Evolutionary conservation across 2,888 invertebrate species (phyloP), one percentile per base, ranked within the genome.

Genomic region (Allygus modestus): DNA sequence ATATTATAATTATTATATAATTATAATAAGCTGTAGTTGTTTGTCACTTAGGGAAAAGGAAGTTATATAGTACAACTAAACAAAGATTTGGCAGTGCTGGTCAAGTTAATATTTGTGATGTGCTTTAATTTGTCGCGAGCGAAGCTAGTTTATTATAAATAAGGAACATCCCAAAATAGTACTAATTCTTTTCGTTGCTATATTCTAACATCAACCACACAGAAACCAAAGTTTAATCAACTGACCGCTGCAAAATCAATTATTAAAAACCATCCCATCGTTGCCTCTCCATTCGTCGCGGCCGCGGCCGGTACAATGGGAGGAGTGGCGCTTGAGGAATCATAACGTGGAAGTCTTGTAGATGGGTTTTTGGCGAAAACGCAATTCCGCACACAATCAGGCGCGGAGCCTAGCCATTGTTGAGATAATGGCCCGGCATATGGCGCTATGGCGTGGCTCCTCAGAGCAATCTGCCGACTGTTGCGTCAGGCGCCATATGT

Each of bases 321-420:
- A 54, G 54, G 54, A 54, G 54, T n/a, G 54, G 20, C 54, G 11
- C 54, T 54, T 4, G 20, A 23, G 20, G 54, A 23, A 20, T 54
- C 54, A 54, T 54, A 54, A 54, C 54, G 20, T 54, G 54, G 54
- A 54, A 54, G 54, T 23, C 46, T 46, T 54, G 54, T 54, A 23
- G 54, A 54, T 54, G 54, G 54, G 20, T 54, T 54, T 46, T 54
- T 54, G 54, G 54, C 54, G 54, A 54, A 54, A 54, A 54, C 54
- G 54, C 54, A 54, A 54, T 54, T 54, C 54, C 54, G 54, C 23
- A 15, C 46, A 15, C 46, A 46, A 46, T 46, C 46, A 46, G 46
- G 4, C 46, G 7, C 37, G 1, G 46, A 9, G 46, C 46, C 46
- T 15, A 7, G 54, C 54, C 54, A 54, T 54, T 54, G 54, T 54